Conservation (phyloP, 2,113 vertebrate species). For the Carassius gibelio region DNA sequence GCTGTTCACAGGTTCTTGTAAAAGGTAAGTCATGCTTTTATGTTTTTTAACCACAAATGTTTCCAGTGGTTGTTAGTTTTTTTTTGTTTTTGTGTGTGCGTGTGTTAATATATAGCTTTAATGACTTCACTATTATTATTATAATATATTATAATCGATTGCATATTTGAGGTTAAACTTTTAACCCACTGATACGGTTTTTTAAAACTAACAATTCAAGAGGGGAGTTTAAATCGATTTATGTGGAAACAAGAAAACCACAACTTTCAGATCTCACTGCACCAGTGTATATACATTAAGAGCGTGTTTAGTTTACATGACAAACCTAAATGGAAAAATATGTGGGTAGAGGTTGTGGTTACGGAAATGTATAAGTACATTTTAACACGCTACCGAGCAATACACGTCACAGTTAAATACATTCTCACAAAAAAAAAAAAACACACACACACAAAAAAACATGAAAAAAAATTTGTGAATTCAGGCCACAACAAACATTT, state of each 20-base stretch:
- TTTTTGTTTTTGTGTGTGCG: too few relatives aligned
- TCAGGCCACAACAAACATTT: too few relatives aligned
- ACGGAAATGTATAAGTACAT: too few relatives aligned
- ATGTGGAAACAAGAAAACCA: conserved; percentile 8
- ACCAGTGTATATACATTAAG: not conserved
- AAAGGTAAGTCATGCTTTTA: not conserved
- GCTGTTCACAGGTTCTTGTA: not conserved
- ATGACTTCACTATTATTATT: not conserved
- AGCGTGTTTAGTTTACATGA: not conserved
- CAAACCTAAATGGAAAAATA: not conserved
- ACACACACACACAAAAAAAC: too few relatives aligned
- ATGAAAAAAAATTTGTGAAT: too few relatives aligned
- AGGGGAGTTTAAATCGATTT: not conserved
- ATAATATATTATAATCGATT: too few relatives aligned
- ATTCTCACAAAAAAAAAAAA: too few relatives aligned
- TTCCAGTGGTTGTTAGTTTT: not conserved
- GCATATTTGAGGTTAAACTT: too few relatives aligned
- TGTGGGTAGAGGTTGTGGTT: not conserved
- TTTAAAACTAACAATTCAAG: not conserved
- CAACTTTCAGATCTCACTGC: not conserved
- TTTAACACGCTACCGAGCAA: too few relatives aligned
- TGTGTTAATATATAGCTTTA: too few relatives aligned
- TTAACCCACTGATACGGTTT: too few relatives aligned
- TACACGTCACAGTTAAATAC: too few relatives aligned
- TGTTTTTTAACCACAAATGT: conserved; percentile 4